Evolutionary conservation across 2,797 vertebrate genomes (phyloP).

Genomic region (Halcyon smyrnensis): DNA sequence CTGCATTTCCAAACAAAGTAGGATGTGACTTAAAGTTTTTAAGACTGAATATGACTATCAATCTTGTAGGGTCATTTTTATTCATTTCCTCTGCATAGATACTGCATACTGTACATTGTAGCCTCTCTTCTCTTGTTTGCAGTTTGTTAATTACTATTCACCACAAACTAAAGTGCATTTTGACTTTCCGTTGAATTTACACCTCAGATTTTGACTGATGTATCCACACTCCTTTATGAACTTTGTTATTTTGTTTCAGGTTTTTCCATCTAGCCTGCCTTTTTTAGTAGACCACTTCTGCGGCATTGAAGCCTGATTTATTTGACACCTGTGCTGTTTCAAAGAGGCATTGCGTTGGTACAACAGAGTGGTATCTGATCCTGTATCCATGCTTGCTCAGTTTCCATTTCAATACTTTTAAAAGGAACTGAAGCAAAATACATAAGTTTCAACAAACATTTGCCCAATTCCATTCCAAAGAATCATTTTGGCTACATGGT

Average conservation of each 20-base stretch:
- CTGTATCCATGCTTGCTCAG: accelerated
- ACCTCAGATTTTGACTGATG: neutral
- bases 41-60: neutral
- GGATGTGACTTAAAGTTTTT: conserved; percentile 51
- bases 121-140: neutral
- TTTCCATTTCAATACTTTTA: neutral
- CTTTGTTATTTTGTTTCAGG: neutral
- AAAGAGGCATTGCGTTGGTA: neutral
- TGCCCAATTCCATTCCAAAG: neutral
- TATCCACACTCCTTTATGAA: neutral
- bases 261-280: neutral
- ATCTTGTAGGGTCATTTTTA: conserved; percentile 34
- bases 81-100: conserved; percentile 52
- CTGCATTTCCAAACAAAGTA: conserved; percentile 52
- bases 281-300: neutral
- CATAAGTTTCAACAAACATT: neutral
- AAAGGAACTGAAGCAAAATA: neutral
- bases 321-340: neutral
- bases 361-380: neutral
- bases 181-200: neutral
- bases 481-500: neutral
- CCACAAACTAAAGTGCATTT: neutral
- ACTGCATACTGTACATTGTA: neutral
- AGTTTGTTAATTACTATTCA: neutral
- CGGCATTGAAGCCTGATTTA: neutral